Evolutionary conservation across 1,140 invertebrate genomes (phyloP).

Genomic region (Zaprionus davidi): DNA sequence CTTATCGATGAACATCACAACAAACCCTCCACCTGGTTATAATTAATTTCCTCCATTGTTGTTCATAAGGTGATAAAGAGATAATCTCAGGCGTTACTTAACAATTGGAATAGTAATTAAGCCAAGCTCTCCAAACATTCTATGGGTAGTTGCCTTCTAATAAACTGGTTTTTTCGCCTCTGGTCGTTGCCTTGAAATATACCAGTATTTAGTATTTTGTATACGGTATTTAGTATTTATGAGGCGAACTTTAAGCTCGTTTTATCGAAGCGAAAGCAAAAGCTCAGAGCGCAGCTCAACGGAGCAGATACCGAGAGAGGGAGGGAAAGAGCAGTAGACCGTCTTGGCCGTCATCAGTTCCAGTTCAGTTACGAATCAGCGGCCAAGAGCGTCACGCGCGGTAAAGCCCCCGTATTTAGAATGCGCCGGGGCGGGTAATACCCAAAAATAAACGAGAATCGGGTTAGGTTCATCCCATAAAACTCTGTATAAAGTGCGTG

Average conservation of each 20-base stretch:
- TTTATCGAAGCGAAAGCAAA: constrained; percentile 21
- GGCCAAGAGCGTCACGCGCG: constrained; percentile 44
- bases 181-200: constrained; percentile 32
- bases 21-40: neutral
- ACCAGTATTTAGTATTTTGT: constrained; percentile 20
- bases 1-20: constrained; percentile 14
- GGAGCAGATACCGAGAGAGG: neutral
- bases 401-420: constrained; percentile 48
- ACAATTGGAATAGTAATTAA: constrained; percentile 28
- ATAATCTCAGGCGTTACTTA: constrained; percentile 28
- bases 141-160: constrained; percentile 21
- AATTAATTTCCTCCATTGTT: neutral
- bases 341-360: constrained; percentile 14
- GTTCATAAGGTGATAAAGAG: constrained; percentile 6
- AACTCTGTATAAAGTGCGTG: constrained; percentile 65
- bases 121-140: constrained; percentile 28
- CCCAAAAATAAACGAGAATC: constrained; percentile 63
- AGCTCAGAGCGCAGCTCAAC: constrained; percentile 14
- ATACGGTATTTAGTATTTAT: neutral
- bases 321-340: constrained; percentile 21
- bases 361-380: constrained; percentile 58
- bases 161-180: constrained; percentile 39
- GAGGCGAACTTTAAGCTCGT: constrained; percentile 24
- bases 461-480: constrained; percentile 21
- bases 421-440: constrained; percentile 42